These are phyloP conservation scores for Shargacucullia verbasci DNA, from an alignment of 2,888 invertebrate species.

Conservation along the genomic window DNA sequence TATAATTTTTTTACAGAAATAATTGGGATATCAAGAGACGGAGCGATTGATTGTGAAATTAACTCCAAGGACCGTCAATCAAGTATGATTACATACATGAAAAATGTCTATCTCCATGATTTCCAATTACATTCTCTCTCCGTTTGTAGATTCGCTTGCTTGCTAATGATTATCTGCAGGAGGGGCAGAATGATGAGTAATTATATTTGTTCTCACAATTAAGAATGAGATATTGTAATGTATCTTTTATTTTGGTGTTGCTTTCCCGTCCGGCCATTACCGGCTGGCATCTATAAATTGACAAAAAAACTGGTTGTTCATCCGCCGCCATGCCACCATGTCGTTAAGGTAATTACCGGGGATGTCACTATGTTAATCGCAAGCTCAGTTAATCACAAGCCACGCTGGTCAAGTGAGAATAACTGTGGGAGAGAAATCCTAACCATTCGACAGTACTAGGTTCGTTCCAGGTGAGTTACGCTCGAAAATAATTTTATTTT, in stretches of 20 bases:
- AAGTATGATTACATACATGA: too few relatives aligned
- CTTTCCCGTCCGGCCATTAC: slow-evolving; percentile 50
- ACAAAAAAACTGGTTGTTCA: slow-evolving; percentile 36
- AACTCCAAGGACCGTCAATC: too few relatives aligned
- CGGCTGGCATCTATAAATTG: slow-evolving; percentile 9
- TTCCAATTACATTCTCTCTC: too few relatives aligned
- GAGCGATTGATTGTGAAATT: too few relatives aligned
- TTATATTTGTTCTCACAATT: slow-evolving; percentile 24
- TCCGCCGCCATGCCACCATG: slow-evolving; percentile 24
- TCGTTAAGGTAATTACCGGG: slow-evolving; percentile 36
- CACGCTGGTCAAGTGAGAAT: slow-evolving; percentile 3
- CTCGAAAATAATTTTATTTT: too few relatives aligned
- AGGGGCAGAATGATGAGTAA: neutral
- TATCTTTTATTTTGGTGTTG: slow-evolving; percentile 30
- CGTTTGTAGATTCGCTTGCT: neutral
- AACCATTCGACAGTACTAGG: neutral
- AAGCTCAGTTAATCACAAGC: slow-evolving; percentile 6
- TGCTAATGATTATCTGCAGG: slow-evolving; percentile 28
- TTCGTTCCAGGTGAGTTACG: too few relatives aligned
- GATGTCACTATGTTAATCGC: slow-evolving; percentile 12
- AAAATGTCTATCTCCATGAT: too few relatives aligned
- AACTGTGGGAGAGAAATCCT: neutral
- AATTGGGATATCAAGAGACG: too few relatives aligned
- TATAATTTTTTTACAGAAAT: too few relatives aligned
- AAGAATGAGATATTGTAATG: slow-evolving; percentile 20